Conservation (phyloP, 2,113 vertebrate genomes). For the Forbesichthys papilliferus region DNA sequence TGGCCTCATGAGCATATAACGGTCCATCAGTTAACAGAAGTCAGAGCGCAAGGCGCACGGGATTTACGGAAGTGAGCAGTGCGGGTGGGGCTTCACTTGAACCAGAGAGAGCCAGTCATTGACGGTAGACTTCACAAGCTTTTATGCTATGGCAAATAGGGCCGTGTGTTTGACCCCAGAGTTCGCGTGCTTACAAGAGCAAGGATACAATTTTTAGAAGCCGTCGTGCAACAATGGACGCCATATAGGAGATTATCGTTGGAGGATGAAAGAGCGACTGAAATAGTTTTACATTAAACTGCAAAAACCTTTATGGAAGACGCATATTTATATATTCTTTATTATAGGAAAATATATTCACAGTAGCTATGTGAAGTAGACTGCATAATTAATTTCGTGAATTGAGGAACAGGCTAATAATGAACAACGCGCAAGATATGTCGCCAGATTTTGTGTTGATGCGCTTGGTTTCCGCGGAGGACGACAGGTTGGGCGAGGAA, state of each 20-base stretch:
- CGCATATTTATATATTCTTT: conserved; percentile 61
- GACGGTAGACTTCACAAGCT: conserved; percentile 60
- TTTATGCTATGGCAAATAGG: conserved; percentile 45
- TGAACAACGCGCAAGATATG: conserved; percentile 81
- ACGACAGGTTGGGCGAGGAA: conserved; percentile 78
- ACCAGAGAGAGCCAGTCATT: conserved; percentile 57
- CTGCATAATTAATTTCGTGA: conserved; percentile 58
- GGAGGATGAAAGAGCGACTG: conserved; percentile 61
- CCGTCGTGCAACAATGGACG: conserved; percentile 37
- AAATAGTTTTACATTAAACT: conserved; percentile 49
- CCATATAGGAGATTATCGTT: conserved; percentile 8
- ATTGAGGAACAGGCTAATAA: conserved; percentile 70
- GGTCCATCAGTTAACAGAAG: no score
- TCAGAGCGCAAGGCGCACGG: conserved; percentile 37
- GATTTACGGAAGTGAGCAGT: conserved; percentile 64
- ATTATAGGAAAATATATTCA: conserved; percentile 46
- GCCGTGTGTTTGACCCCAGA: conserved; percentile 68
- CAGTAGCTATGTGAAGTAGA: conserved; percentile 71
- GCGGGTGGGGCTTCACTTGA: conserved; percentile 74
- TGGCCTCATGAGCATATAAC: no score
- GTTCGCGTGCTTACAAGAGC: conserved; percentile 50
- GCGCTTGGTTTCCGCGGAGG: conserved; percentile 81
- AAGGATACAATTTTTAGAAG: conserved; percentile 19
- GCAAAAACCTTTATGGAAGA: conserved; percentile 50
- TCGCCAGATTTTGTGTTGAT: conserved; percentile 83